Evolutionary conservation across 2,113 vertebrate genomes (phyloP).

Genomic region (Grantiella picta): DNA sequence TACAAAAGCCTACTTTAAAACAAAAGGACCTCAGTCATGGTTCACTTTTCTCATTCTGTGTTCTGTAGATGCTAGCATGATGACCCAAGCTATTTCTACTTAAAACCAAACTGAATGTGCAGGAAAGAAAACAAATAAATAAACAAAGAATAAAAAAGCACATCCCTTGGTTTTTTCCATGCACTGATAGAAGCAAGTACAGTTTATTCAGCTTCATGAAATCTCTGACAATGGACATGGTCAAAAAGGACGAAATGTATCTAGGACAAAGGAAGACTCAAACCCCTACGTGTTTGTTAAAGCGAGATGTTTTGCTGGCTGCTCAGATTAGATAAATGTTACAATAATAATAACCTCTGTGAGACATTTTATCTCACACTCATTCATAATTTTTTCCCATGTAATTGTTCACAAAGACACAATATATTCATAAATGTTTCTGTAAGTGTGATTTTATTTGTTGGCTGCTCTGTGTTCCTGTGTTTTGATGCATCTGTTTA

Average conservation of each 20-base stretch:
- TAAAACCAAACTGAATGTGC: background rate
- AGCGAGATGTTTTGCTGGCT: conserved; percentile 81
- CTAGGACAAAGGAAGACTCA: conserved; percentile 74
- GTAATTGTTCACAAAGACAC: conserved; percentile 27
- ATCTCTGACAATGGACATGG: conserved; percentile 75
- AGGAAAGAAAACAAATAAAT: background rate
- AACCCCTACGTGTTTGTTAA: conserved; percentile 74
- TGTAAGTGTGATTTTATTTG: background rate
- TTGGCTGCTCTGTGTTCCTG: background rate
- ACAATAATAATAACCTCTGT: conserved; percentile 72
- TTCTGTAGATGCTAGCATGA: background rate
- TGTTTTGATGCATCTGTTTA: conserved; percentile 52
- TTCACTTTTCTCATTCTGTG: background rate
- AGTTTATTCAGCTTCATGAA: conserved; percentile 81
- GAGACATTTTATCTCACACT: conserved; percentile 68
- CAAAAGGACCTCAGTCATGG: background rate
- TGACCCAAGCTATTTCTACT: background rate
- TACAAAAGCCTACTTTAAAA: background rate
- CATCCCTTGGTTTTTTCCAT: conserved; percentile 24
- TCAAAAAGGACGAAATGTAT: conserved; percentile 79
- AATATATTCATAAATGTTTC: background rate
- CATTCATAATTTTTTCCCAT: background rate
- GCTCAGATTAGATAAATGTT: conserved; percentile 80
- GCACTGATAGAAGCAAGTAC: conserved; percentile 71
- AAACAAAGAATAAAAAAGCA: background rate